A percentile compares a stretch with the other conserved stretches of the same genome.
phyloP scores from a whole-genome alignment of 2,888 invertebrate genomes.

The Platycnemis pennipes region DNA sequence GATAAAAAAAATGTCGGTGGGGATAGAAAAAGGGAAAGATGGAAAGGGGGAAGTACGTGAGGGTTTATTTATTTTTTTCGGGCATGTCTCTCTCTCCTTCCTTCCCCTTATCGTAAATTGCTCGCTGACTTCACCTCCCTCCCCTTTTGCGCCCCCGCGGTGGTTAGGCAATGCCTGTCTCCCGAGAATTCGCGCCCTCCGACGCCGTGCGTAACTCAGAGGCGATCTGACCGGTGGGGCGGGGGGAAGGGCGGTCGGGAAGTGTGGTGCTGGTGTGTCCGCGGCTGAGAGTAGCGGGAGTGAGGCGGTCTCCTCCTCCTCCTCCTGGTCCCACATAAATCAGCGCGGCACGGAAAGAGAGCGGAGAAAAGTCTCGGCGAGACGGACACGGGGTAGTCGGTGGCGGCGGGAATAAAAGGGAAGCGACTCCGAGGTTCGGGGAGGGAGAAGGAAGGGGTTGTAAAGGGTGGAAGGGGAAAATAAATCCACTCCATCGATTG shows the following conservation, averaged over 20 bases:
- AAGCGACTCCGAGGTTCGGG: background rate
- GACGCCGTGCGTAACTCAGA: constrained; percentile 24
- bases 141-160: background rate
- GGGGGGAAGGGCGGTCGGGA: background rate
- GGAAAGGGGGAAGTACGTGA: background rate
- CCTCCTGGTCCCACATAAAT: constrained; percentile 46
- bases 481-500: constrained; percentile 46
- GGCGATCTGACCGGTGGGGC: background rate
- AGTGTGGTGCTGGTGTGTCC: background rate
- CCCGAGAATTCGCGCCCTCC: background rate
- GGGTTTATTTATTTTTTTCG: background rate
- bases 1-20: background rate
- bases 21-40: background rate
- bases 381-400: background rate
- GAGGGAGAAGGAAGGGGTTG: constrained; percentile 24
- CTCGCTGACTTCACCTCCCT: background rate
- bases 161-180: background rate
- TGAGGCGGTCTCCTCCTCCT: background rate
- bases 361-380: background rate
- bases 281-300: background rate
- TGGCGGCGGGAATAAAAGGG: background rate
- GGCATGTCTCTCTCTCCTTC: background rate
- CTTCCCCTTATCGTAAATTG: background rate
- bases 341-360: constrained; percentile 14
- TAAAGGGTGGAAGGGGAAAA: constrained; percentile 25